Evolutionary conservation across 2,797 vertebrate genomes (phyloP).

Genomic region (Coendou prehensilis): DNA sequence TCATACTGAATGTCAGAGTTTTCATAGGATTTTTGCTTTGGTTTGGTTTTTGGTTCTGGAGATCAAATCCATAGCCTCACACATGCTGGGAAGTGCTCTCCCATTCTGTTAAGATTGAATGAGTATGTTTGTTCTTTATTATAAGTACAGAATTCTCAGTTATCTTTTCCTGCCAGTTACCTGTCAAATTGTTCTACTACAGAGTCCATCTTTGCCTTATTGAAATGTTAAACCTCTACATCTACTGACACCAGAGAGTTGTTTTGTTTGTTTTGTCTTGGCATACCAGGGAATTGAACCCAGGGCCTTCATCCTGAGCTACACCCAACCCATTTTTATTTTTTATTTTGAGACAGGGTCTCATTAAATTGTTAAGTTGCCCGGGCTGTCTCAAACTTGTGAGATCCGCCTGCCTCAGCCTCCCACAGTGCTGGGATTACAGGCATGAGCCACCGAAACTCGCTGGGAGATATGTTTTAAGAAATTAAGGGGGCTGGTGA

Average conservation of each 20-base stretch:
- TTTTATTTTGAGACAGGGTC: background rate
- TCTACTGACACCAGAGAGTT: background rate
- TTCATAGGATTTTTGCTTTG: background rate
- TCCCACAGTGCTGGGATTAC: background rate
- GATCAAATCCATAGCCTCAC: background rate
- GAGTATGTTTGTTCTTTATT: background rate
- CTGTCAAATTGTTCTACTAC: constrained; percentile 19
- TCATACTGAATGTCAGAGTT: background rate
- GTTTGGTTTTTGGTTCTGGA: background rate
- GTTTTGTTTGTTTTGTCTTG: background rate
- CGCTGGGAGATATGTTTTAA: background rate
- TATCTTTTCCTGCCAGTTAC: constrained; percentile 2
- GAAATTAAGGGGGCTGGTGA: background rate
- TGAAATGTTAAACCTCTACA: background rate
- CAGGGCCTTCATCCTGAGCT: background rate
- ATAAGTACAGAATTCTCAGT: background rate
- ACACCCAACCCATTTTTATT: background rate
- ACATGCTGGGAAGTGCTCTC: background rate
- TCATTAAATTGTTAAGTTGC: background rate
- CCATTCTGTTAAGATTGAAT: background rate
- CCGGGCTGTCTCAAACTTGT: background rate
- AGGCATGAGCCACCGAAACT: background rate
- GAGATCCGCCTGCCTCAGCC: background rate
- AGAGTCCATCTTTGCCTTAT: background rate
- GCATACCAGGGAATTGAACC: background rate